A percentile compares a stretch with the other conserved stretches of the same genome.
Evolutionary conservation across 2,888 invertebrate species (phyloP).

Genomic region (Cantharis nigra): DNA sequence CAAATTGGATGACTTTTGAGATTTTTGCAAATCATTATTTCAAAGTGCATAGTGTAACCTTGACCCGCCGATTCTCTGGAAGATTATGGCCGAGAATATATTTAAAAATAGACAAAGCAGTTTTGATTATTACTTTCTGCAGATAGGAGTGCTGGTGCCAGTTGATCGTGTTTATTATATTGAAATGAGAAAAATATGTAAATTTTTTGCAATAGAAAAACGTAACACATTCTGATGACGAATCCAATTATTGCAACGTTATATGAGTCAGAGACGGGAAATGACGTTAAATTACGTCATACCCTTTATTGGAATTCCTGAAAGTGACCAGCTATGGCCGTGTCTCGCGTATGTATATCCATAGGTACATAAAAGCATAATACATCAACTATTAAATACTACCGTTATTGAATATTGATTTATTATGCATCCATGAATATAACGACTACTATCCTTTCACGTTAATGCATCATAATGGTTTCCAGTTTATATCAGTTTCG

Average conservation of each 20-base stretch:
- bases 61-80: not conserved
- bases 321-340: conserved; percentile 13
- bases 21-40: conserved; percentile 1
- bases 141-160: not conserved
- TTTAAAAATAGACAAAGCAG: not conserved
- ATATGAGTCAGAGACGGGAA: conserved; percentile 30
- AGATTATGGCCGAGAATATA: not conserved
- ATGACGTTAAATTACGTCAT: conserved; percentile 32
- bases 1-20: not conserved
- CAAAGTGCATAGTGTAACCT: not conserved
- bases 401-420: conserved; percentile 22
- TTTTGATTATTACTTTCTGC: not conserved
- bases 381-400: conserved; percentile 4
- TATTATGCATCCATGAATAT: not conserved
- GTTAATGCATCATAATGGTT: not conserved
- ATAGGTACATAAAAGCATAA: conserved; percentile 10
- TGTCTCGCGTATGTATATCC: not conserved
- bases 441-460: not conserved
- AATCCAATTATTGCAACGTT: conserved; percentile 3
- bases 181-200: not conserved
- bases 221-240: conserved; percentile 15
- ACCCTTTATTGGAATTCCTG: conserved; percentile 25
- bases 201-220: not conserved
- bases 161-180: not conserved
- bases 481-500: not conserved